Evolutionary conservation across 2,888 invertebrate genomes (phyloP).

Genomic region (Corbicula japonica): DNA sequence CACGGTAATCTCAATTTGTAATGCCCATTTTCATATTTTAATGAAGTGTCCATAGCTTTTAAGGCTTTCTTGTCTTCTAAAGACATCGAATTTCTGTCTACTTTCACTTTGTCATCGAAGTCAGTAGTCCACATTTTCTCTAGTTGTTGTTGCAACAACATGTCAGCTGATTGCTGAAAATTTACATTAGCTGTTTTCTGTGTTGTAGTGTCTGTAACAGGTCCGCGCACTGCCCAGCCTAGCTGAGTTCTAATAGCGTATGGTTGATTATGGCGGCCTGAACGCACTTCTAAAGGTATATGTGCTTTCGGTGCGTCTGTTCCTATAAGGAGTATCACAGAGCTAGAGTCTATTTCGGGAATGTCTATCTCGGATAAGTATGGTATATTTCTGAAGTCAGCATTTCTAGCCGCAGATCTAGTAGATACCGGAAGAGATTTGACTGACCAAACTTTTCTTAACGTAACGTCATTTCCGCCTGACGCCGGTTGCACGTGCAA

Average conservation of each 20-base stretch:
- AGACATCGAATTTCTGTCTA: not conserved
- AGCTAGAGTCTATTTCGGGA: too few relatives aligned
- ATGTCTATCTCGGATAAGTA: too few relatives aligned
- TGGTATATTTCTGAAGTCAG: too few relatives aligned
- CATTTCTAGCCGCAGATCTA: too few relatives aligned
- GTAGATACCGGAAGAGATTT: too few relatives aligned
- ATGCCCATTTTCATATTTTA: conserved; percentile 15
- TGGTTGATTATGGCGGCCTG: not conserved
- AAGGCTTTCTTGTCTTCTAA: not conserved
- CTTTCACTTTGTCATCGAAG: not conserved
- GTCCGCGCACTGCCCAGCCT: not conserved
- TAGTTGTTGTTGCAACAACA: not conserved
- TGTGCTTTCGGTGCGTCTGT: too few relatives aligned
- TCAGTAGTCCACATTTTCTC: conserved; percentile 1
- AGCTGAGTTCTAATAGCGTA: not conserved
- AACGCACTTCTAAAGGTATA: not conserved
- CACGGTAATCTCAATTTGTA: conserved; percentile 30
- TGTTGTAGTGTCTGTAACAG: not conserved
- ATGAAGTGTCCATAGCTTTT: conserved; percentile 6
- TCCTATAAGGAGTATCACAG: too few relatives aligned
- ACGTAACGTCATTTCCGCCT: too few relatives aligned
- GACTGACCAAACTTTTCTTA: too few relatives aligned
- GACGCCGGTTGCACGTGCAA: too few relatives aligned
- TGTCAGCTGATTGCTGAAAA: not conserved
- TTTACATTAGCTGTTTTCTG: not conserved